Percentiles rank a stretch among this genome's conserved stretches.
phyloP scores from a whole-genome alignment of 2,797 vertebrate genomes.

The Karalla daura region DNA sequence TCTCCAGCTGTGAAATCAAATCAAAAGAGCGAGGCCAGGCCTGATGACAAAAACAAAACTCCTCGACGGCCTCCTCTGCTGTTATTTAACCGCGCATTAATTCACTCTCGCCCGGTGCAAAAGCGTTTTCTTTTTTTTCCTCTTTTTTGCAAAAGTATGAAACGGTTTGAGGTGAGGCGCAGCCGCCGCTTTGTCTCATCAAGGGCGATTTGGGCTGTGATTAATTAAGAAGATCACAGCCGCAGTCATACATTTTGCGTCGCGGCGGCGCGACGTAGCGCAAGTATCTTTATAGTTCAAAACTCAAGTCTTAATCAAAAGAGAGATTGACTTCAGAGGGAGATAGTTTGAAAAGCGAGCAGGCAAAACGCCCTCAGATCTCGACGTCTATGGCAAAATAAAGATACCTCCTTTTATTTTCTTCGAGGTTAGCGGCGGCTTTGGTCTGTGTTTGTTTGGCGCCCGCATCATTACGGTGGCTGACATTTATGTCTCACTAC shows the following conservation, averaged over 20 bases:
- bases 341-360: slow-evolving; percentile 48
- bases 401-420: slow-evolving; percentile 48
- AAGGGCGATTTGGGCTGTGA: slow-evolving; percentile 42
- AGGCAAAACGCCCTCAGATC: slow-evolving; percentile 51
- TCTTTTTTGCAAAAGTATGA: too few relatives aligned
- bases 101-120: slow-evolving; percentile 2
- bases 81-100: slow-evolving; percentile 13
- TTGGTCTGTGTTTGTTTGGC: slow-evolving; percentile 50
- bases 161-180: slow-evolving; percentile 10
- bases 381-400: slow-evolving; percentile 56
- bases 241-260: slow-evolving; percentile 36
- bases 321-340: slow-evolving; percentile 47
- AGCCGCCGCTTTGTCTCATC: slow-evolving; percentile 36
- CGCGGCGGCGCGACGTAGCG: slow-evolving; percentile 26
- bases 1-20: slow-evolving; percentile 68
- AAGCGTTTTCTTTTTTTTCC: too few relatives aligned
- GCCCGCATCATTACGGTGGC: slow-evolving; percentile 40
- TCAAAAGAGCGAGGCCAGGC: slow-evolving; percentile 39
- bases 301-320: slow-evolving; percentile 57
- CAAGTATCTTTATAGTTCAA: slow-evolving; percentile 58
- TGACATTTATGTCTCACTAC: slow-evolving; percentile 45
- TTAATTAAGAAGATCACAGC: slow-evolving; percentile 64
- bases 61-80: slow-evolving; percentile 30
- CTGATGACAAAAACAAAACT: slow-evolving; percentile 64
- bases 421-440: slow-evolving; percentile 35